These are phyloP conservation scores for Germaria angustata DNA, from an alignment of 2,888 invertebrate genomes.

Conservation along the genomic window DNA sequence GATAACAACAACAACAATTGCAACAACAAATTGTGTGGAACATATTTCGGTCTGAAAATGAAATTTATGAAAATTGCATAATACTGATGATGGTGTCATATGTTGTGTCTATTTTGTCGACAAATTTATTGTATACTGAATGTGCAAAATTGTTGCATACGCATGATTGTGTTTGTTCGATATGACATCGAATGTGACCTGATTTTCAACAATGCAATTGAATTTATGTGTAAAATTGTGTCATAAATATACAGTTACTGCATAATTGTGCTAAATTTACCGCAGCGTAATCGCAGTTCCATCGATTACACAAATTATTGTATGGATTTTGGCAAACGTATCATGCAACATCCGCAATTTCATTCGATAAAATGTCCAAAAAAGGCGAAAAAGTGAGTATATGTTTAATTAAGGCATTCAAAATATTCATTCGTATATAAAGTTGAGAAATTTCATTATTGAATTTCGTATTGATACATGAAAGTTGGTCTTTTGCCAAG, in stretches of 20 bases:
- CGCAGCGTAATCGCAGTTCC: constrained; percentile 77
- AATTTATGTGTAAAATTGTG: neutral
- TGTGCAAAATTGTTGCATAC: neutral
- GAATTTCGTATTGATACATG: too few relatives aligned
- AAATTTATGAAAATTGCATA: constrained; percentile 62
- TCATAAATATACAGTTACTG: constrained; percentile 75
- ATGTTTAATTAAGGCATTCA: neutral
- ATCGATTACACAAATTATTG: constrained; percentile 79
- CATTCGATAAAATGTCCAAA: constrained; percentile 77
- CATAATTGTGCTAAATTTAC: constrained; percentile 78
- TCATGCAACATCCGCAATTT: constrained; percentile 76
- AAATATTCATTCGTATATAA: neutral
- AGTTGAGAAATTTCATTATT: too few relatives aligned
- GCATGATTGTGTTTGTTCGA: too few relatives aligned
- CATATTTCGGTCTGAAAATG: constrained; percentile 13
- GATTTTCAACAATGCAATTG: constrained; percentile 22
- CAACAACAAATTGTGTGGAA: neutral
- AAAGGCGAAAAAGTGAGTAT: constrained; percentile 74
- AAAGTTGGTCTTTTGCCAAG: too few relatives aligned
- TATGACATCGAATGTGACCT: constrained; percentile 31
- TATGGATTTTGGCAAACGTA: constrained; percentile 77
- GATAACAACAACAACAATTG: constrained; percentile 31
- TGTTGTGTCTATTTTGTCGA: constrained; percentile 12
- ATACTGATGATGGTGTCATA: constrained; percentile 9
- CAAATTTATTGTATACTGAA: constrained; percentile 31